Conservation (phyloP, 1,140 invertebrate genomes). For the Heliconius nattereri region DNA sequence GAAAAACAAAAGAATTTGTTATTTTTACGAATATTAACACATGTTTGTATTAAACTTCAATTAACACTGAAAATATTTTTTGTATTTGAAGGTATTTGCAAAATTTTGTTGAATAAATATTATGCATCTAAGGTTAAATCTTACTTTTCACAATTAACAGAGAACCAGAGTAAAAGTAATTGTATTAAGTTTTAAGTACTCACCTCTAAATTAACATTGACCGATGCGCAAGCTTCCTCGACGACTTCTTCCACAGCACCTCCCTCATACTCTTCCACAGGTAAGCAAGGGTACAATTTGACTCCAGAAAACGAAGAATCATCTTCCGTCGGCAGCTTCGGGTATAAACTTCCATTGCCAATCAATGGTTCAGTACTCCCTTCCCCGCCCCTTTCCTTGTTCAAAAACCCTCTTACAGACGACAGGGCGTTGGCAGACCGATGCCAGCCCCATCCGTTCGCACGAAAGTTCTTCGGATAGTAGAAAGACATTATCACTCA, state of each 20-base stretch:
- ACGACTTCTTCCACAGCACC: conserved; percentile 73
- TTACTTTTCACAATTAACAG: too few species aligned
- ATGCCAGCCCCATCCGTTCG: conserved; percentile 76
- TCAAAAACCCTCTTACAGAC: conserved; percentile 65
- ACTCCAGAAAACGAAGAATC: conserved; percentile 58
- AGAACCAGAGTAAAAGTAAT: too few species aligned
- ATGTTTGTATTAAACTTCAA: too few species aligned
- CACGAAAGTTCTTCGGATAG: conserved; percentile 73
- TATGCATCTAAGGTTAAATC: too few species aligned
- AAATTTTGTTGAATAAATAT: conserved; percentile 10
- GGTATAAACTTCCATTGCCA: conserved; percentile 68
- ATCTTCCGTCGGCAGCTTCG: conserved; percentile 62
- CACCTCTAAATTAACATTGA: conserved; percentile 71
- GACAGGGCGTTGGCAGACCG: conserved; percentile 51
- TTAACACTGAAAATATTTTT: too few species aligned
- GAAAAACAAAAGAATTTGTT: conserved; percentile 15
- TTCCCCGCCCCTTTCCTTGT: conserved; percentile 55
- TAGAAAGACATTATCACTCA: conserved; percentile 54
- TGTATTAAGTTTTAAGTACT: conserved; percentile 34
- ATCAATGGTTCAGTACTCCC: conserved; percentile 48
- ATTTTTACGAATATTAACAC: not conserved
- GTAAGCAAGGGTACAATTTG: conserved; percentile 70
- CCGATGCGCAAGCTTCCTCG: conserved; percentile 71
- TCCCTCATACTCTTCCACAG: conserved; percentile 71
- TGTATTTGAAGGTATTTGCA: not conserved